phyloP scores from a whole-genome alignment of 2,888 invertebrate genomes.

The Spodoptera littoralis region DNA sequence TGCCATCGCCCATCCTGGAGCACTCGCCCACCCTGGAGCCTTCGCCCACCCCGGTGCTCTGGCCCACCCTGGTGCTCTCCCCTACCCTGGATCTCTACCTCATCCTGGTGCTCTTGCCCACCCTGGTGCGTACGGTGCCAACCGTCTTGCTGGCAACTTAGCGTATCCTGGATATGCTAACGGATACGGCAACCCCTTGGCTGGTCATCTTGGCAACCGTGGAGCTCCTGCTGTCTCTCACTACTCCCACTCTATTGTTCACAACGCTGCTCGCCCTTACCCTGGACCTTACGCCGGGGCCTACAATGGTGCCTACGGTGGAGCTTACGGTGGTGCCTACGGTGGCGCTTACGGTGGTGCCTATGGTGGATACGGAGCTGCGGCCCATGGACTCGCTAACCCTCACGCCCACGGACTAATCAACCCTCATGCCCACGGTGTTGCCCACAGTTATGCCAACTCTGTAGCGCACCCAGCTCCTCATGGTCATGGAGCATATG shows the following conservation, averaged over 20 bases:
- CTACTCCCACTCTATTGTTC: conserved; percentile 57
- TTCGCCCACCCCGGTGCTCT: conserved; percentile 14
- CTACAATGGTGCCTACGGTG: conserved; percentile 38
- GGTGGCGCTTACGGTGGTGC: conserved; percentile 34
- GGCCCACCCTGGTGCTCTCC: conserved; percentile 4
- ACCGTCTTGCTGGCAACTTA: conserved; percentile 17
- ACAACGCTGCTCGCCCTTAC: conserved; percentile 53
- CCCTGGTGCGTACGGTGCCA: conserved; percentile 14
- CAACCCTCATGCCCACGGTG: background rate
- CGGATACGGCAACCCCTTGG: conserved; percentile 36
- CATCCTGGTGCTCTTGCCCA: conserved; percentile 16
- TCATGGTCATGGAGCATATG: conserved; percentile 41
- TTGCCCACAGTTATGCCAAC: conserved; percentile 51
- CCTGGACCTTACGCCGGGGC: conserved; percentile 51
- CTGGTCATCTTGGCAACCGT: conserved; percentile 42
- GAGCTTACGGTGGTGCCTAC: conserved; percentile 40
- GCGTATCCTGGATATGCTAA: conserved; percentile 31
- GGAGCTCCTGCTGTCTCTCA: conserved; percentile 54
- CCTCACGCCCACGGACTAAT: conserved; percentile 47
- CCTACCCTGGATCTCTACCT: conserved; percentile 4
- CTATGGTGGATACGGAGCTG: conserved; percentile 39
- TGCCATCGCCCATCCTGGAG: conserved; percentile 14
- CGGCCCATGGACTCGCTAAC: conserved; percentile 31
- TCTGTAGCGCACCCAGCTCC: conserved; percentile 44
- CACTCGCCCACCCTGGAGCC: conserved; percentile 2